Percentiles rank a stretch among this genome's conserved stretches.
Evolutionary conservation across 2,888 invertebrate species (phyloP).

Genomic region (Oeneis ivallda): DNA sequence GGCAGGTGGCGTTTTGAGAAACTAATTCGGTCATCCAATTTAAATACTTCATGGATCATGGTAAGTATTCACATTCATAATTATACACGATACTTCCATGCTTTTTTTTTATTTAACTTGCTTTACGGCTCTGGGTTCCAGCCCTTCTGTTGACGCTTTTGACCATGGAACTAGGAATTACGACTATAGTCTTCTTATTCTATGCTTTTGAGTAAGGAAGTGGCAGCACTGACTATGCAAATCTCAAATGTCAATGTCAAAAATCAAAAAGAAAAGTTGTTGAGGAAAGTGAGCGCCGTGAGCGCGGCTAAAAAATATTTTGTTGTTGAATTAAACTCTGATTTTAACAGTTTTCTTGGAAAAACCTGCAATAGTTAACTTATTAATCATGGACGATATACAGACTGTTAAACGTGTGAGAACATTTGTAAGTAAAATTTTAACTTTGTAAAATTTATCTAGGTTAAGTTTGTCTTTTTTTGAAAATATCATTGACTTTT

Average conservation of each 20-base stretch:
- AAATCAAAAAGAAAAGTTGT: conserved; percentile 25
- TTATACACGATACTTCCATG: no score
- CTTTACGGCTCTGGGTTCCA: no score
- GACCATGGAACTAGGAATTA: no score
- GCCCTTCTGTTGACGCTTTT: no score
- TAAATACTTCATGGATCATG: no score
- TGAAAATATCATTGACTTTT: conserved; percentile 35
- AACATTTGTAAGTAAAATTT: conserved; percentile 57
- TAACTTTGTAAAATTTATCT: conserved; percentile 36
- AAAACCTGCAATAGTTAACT: neutral
- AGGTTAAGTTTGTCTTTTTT: conserved; percentile 60
- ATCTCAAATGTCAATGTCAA: conserved; percentile 2
- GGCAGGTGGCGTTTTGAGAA: no score
- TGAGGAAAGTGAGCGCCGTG: no score
- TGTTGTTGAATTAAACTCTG: neutral
- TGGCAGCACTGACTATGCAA: no score
- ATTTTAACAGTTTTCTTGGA: neutral
- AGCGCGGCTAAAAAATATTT: conserved; percentile 34
- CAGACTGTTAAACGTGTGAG: conserved; percentile 51
- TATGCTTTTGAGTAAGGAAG: neutral
- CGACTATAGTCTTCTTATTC: no score
- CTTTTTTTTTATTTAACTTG: no score
- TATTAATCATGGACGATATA: conserved; percentile 30
- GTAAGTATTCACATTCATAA: no score
- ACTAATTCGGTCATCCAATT: no score